Conservation (phyloP, 2,113 vertebrate species). For the Heteronetta atricapilla region DNA sequence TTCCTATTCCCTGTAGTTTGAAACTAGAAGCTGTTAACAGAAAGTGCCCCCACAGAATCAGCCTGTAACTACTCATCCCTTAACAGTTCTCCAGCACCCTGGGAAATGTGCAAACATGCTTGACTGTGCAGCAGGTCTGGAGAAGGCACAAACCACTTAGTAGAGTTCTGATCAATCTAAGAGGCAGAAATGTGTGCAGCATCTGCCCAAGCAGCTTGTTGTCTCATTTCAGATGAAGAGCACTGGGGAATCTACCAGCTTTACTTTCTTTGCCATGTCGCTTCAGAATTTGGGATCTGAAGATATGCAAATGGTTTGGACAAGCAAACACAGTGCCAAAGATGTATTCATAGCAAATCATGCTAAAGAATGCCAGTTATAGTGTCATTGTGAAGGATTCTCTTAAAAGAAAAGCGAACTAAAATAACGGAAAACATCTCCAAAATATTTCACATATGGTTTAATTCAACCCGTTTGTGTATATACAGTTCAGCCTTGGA, state of each 20-base stretch:
- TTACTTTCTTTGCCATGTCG: neutral
- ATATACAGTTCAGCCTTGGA: neutral
- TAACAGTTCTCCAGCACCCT: neutral
- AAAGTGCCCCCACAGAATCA: neutral
- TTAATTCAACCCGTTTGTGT: neutral
- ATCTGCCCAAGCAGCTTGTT: neutral
- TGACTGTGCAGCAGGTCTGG: neutral
- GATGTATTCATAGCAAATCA: neutral
- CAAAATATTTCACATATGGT: neutral
- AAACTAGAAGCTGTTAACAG: neutral
- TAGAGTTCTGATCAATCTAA: neutral
- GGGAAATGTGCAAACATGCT: neutral
- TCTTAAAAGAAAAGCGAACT: neutral
- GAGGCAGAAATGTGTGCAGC: neutral
- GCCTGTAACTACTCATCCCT: neutral
- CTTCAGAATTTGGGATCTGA: neutral
- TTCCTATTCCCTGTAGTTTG: neutral
- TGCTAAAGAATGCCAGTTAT: neutral
- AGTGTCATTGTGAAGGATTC: neutral
- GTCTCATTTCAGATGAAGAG: neutral
- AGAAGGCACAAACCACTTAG: neutral
- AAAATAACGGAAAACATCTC: neutral
- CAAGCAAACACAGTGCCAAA: constrained; percentile 28
- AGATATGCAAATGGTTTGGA: constrained; percentile 27
- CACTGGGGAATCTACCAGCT: neutral